Conservation (phyloP, 2,888 invertebrate genomes). For the Lottia gigantea region DNA sequence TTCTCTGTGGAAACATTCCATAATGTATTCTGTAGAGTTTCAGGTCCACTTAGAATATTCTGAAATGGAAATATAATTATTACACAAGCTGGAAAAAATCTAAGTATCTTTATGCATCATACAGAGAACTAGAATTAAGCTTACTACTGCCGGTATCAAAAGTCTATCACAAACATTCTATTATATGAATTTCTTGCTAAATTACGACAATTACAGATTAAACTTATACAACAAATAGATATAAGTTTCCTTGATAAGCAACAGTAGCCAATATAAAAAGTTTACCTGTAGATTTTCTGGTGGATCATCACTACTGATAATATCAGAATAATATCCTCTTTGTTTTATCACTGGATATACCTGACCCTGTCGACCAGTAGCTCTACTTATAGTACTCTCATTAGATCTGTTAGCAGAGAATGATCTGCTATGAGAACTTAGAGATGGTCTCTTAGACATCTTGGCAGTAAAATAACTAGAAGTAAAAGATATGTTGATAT, state of each 20-base stretch:
- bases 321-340: conserved; percentile 67
- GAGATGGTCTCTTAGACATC: conserved; percentile 42
- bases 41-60: conserved; percentile 61
- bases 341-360: conserved; percentile 67
- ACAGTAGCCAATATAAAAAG: too few species aligned
- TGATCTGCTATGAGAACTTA: conserved; percentile 49
- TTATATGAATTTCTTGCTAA: too few species aligned
- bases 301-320: conserved; percentile 51
- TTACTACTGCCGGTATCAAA: too few species aligned
- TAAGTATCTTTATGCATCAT: too few species aligned
- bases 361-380: conserved; percentile 35
- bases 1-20: conserved; percentile 65
- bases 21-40: conserved; percentile 58
- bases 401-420: conserved; percentile 54
- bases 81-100: too few species aligned
- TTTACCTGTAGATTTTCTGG: conserved; percentile 18
- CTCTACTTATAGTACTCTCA: conserved; percentile 27
- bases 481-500: neutral
- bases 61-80: conserved; percentile 34
- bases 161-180: too few species aligned
- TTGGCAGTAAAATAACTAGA: neutral
- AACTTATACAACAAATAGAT: too few species aligned
- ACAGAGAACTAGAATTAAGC: too few species aligned
- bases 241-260: too few species aligned
- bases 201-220: too few species aligned